Conservation (phyloP, 2,888 invertebrate species). For the Sipha maydis region DNA sequence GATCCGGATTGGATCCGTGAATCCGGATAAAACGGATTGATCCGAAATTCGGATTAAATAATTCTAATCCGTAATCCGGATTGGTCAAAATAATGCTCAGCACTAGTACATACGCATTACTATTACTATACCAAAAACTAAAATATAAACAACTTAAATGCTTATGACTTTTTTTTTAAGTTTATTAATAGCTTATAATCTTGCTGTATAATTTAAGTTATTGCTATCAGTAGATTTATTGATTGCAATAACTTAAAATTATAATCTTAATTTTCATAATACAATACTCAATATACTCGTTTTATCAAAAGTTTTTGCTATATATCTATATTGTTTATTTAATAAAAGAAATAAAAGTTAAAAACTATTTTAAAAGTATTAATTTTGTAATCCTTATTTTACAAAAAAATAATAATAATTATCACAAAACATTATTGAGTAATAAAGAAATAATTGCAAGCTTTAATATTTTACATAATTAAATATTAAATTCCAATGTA, state of each 20-base stretch:
- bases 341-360: background rate
- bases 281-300: too few relatives aligned
- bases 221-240: too few relatives aligned
- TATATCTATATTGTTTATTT: background rate
- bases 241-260: too few relatives aligned
- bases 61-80: too few relatives aligned
- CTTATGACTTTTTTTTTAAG: background rate
- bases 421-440: background rate
- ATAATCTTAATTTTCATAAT: too few relatives aligned
- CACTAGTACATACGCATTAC: too few relatives aligned
- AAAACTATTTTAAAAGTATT: background rate
- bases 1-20: too few relatives aligned
- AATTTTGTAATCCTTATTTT: background rate
- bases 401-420: background rate
- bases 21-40: too few relatives aligned
- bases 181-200: too few relatives aligned
- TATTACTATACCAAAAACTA: slow-evolving; percentile 6
- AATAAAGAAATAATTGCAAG: background rate
- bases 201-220: background rate
- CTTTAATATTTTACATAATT: background rate
- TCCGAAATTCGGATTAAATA: too few relatives aligned
- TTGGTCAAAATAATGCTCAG: too few relatives aligned
- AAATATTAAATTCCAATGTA: background rate
- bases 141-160: background rate
- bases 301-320: too few relatives aligned